Evolutionary conservation across 1,140 invertebrate species (phyloP).

Genomic region (Euschistus heros): DNA sequence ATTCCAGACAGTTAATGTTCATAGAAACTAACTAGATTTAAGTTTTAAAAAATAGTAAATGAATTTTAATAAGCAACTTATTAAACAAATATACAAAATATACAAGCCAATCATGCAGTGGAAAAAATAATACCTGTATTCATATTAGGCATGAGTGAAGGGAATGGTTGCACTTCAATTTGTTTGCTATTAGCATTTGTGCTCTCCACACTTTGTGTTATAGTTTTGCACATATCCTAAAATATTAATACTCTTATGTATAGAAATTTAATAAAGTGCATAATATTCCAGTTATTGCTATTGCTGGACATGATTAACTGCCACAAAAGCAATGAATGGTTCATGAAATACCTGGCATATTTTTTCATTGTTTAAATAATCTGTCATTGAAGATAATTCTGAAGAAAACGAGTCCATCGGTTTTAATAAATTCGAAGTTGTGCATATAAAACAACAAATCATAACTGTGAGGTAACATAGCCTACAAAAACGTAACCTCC

Average conservation of each 20-base stretch:
- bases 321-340: too few relatives aligned
- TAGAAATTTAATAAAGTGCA: neutral
- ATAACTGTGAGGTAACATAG: constrained; percentile 1
- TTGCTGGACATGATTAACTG: too few relatives aligned
- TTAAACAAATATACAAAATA: too few relatives aligned
- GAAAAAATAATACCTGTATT: constrained; percentile 1
- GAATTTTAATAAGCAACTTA: too few relatives aligned
- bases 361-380: constrained; percentile 21
- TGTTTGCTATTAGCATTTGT: neutral
- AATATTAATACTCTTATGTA: neutral
- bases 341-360: constrained; percentile 20
- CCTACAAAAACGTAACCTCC: neutral
- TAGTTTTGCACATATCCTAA: constrained; percentile 23
- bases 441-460: constrained; percentile 15
- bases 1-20: too few relatives aligned
- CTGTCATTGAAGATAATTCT: constrained; percentile 14
- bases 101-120: too few relatives aligned
- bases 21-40: too few relatives aligned
- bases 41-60: too few relatives aligned
- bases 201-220: constrained; percentile 19
- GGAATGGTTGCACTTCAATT: neutral
- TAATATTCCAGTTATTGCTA: too few relatives aligned
- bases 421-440: neutral
- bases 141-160: constrained; percentile 1
- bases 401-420: neutral